Percentiles rank a stretch among this genome's conserved stretches.
These are phyloP conservation scores for Anarsia innoxiella DNA, from an alignment of 2,888 invertebrate species.

Conservation along the genomic window DNA sequence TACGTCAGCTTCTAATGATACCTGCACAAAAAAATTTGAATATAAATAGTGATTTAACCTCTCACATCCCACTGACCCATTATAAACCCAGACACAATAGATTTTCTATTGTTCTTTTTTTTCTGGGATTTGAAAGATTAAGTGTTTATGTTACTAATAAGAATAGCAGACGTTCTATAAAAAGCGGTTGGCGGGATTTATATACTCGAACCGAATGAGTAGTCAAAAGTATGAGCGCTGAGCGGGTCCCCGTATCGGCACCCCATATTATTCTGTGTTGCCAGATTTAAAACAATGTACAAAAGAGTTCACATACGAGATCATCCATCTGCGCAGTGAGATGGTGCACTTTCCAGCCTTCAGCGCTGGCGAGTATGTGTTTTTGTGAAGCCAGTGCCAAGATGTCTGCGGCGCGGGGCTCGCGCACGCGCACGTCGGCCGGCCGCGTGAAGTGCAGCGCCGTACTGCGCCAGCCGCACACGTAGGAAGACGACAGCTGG, in stretches of 20 bases:
- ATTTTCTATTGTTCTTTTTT: too few species aligned
- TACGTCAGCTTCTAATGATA: slow-evolving; percentile 72
- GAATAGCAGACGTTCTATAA: too few species aligned
- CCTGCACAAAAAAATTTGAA: too few species aligned
- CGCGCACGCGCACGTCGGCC: slow-evolving; percentile 91
- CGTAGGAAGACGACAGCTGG: slow-evolving; percentile 54
- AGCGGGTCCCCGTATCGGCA: too few species aligned
- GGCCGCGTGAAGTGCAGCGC: slow-evolving; percentile 67
- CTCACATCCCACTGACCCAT: too few species aligned
- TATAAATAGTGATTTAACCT: too few species aligned
- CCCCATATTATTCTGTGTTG: too few species aligned
- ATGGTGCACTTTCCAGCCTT: slow-evolving; percentile 97
- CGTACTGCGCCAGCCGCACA: slow-evolving; percentile 68
- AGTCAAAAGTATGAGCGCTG: too few species aligned
- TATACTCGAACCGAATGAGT: background rate
- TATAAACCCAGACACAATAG: too few species aligned
- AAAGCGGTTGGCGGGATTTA: too few species aligned
- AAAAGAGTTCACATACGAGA: slow-evolving; percentile 82
- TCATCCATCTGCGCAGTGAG: slow-evolving; percentile 95
- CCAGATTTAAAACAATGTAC: background rate
- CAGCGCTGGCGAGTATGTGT: slow-evolving; percentile 89
- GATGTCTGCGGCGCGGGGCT: slow-evolving; percentile 83
- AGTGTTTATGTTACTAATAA: too few species aligned
- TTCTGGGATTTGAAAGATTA: too few species aligned
- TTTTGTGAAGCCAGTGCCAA: slow-evolving; percentile 93